These are phyloP conservation scores for Coregonus suidteri DNA, from an alignment of 2,797 vertebrate genomes.

Conservation along the genomic window DNA sequence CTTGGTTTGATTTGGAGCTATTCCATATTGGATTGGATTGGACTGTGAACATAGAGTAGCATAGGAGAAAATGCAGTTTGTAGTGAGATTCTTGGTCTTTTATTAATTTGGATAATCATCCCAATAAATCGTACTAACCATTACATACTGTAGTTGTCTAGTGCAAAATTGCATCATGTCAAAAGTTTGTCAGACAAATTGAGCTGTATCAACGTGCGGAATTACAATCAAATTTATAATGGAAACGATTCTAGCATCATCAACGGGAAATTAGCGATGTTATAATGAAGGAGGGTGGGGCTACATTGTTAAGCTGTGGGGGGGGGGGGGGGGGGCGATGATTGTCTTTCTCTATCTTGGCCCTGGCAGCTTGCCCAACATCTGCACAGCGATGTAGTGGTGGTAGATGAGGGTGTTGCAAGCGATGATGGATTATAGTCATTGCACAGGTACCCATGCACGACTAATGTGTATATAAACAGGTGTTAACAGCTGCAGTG, in stretches of 20 bases:
- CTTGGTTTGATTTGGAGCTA: too few species aligned
- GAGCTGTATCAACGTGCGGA: conserved; percentile 38
- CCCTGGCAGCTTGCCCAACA: conserved; percentile 69
- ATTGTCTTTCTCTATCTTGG: conserved; percentile 51
- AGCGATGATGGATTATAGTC: conserved; percentile 72
- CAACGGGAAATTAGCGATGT: conserved; percentile 43
- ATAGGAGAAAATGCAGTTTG: too few species aligned
- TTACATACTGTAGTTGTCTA: background rate
- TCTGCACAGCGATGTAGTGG: conserved; percentile 65
- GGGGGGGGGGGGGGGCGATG: conserved; percentile 31
- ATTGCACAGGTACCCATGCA: conserved; percentile 74
- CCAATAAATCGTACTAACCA: too few species aligned
- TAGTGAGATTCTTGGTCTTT: too few species aligned
- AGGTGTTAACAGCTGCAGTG: conserved; percentile 72
- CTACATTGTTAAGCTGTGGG: conserved; percentile 47
- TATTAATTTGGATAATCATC: too few species aligned
- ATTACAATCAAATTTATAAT: conserved; percentile 43
- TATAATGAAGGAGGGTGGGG: conserved; percentile 51
- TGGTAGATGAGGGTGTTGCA: conserved; percentile 60
- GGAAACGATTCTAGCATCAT: conserved; percentile 43
- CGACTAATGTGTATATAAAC: conserved; percentile 76
- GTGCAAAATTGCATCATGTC: background rate
- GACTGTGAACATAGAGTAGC: too few species aligned
- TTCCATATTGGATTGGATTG: too few species aligned
- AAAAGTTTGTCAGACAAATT: conserved; percentile 19